Percentiles rank a stretch among this genome's conserved stretches.
Conservation (phyloP, 2,113 vertebrate genomes). For the Bucco capensis region DNA sequence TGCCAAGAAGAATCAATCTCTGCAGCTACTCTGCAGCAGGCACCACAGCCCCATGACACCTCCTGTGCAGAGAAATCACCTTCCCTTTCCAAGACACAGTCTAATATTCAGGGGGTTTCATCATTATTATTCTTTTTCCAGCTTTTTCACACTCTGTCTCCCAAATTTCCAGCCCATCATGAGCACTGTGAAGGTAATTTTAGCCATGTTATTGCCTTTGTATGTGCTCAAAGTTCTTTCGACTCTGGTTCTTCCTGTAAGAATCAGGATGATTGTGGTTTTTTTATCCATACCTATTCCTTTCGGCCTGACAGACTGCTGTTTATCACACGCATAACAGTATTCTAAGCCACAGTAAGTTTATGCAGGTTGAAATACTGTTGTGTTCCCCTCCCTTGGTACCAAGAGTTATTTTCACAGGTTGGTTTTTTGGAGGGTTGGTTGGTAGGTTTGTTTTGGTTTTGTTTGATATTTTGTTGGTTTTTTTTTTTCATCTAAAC, state of each 20-base stretch:
- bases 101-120: not conserved
- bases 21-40: not conserved
- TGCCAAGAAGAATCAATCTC: not conserved
- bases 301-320: not conserved
- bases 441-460: not conserved
- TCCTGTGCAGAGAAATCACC: not conserved
- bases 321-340: not conserved
- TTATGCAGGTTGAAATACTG: not conserved
- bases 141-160: not conserved
- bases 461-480: not conserved
- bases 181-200: not conserved
- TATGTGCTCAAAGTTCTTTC: not conserved
- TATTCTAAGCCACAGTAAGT: constrained; percentile 6
- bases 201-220: not conserved
- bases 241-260: not conserved
- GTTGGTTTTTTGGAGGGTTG: not conserved
- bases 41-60: not conserved
- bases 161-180: fast-evolving
- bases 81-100: not conserved
- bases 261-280: not conserved
- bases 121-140: not conserved
- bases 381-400: not conserved
- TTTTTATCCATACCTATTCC: not conserved
- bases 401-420: constrained; percentile 3
- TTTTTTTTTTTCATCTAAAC: not conserved